Percentiles rank a stretch among this genome's conserved stretches.
Conservation (phyloP, 2,888 invertebrate species). For the Hirtodrosophila alboralis region DNA sequence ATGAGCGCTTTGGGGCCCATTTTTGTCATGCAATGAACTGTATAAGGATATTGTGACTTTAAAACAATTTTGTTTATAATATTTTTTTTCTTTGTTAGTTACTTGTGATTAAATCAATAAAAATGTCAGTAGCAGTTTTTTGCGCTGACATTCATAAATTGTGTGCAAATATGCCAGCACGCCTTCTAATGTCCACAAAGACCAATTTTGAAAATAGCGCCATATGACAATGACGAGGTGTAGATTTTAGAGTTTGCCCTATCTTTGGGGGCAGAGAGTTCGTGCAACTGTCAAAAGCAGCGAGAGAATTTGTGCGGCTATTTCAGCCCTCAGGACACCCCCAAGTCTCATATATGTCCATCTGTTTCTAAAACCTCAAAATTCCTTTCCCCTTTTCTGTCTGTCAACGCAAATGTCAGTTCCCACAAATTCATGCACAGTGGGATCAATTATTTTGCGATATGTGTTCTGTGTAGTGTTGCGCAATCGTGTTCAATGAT, state of each 20-base stretch:
- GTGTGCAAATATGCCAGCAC: slow-evolving; percentile 3
- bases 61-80: slow-evolving; percentile 9
- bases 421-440: slow-evolving; percentile 73
- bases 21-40: slow-evolving; percentile 24
- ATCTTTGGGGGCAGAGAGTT: slow-evolving; percentile 11
- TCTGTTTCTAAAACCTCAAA: slow-evolving; percentile 2
- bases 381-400: background rate
- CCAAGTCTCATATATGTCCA: background rate
- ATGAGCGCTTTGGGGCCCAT: slow-evolving; percentile 27
- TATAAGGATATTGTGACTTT: slow-evolving; percentile 11
- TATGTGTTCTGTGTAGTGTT: slow-evolving; percentile 41
- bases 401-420: slow-evolving; percentile 63
- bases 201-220: slow-evolving; percentile 46
- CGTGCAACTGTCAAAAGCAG: slow-evolving; percentile 62
- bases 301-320: slow-evolving; percentile 45
- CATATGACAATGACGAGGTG: slow-evolving; percentile 57
- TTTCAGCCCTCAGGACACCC: slow-evolving; percentile 32
- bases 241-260: background rate
- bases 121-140: slow-evolving; percentile 62
- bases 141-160: slow-evolving; percentile 40
- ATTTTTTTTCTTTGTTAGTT: background rate
- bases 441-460: slow-evolving; percentile 77
- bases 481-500: slow-evolving; percentile 51
- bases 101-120: slow-evolving; percentile 69
- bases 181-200: slow-evolving; percentile 35